A percentile compares a stretch with the other conserved stretches of the same genome.
Evolutionary conservation across 2,113 vertebrate genomes (phyloP).

Genomic region (Emydocephalus ijimae): DNA sequence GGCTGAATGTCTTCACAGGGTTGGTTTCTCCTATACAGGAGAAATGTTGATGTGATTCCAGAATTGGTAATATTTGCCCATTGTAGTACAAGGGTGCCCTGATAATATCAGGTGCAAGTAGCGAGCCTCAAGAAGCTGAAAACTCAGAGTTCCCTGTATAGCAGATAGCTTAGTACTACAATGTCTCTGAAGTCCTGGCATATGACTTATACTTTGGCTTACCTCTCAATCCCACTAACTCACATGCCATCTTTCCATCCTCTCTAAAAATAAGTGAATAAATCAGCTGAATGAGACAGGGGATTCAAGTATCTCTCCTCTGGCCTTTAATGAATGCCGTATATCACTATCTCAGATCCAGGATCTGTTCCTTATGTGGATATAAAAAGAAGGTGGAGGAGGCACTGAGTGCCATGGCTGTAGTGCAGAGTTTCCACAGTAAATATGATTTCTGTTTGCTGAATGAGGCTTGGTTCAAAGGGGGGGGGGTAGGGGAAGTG

Average conservation of each 20-base stretch:
- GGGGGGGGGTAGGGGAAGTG: constrained; percentile 2
- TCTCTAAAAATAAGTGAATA: constrained; percentile 60
- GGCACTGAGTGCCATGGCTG: constrained; percentile 32
- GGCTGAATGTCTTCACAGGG: neutral
- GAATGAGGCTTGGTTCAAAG: constrained; percentile 57
- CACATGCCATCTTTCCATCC: constrained; percentile 31
- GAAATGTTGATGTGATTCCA: neutral
- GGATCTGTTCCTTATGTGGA: constrained; percentile 31
- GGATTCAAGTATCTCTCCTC: constrained; percentile 29
- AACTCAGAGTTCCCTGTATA: neutral
- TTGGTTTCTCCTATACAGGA: neutral
- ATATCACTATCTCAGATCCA: constrained; percentile 57
- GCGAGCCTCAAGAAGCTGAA: neutral
- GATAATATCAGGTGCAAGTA: neutral
- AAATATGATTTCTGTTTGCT: constrained; percentile 62
- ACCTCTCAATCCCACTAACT: neutral
- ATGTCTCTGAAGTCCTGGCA: neutral
- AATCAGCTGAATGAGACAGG: constrained; percentile 52
- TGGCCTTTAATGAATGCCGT: constrained; percentile 51
- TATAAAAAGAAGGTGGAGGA: constrained; percentile 53
- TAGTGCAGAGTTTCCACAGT: constrained; percentile 61
- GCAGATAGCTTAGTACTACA: neutral
- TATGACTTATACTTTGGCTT: constrained; percentile 10
- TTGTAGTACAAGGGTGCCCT: neutral
- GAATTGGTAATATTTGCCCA: neutral